A percentile compares a stretch with the other conserved stretches of the same genome.
Evolutionary conservation across 1,140 invertebrate species (phyloP).

Genomic region (Antheraea mylitta): DNA sequence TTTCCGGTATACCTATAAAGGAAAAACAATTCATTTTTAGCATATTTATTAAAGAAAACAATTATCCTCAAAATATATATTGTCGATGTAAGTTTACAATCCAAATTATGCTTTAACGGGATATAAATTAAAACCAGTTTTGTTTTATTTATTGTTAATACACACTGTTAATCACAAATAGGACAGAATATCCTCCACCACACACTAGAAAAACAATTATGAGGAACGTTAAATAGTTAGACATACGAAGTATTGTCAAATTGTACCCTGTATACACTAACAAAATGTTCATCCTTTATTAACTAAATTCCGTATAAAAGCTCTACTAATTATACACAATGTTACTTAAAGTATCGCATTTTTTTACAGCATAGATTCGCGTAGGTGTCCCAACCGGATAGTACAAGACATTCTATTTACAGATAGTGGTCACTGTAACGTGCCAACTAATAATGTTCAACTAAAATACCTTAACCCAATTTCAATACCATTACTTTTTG

Average conservation of each 20-base stretch:
- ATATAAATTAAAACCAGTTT: neutral
- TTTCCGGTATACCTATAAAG: constrained; percentile 65
- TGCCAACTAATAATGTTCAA: constrained; percentile 55
- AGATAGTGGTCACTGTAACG: constrained; percentile 49
- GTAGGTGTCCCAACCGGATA: constrained; percentile 25
- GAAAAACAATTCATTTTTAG: constrained; percentile 17
- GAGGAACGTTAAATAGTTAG: neutral
- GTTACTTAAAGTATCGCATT: neutral
- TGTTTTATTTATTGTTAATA: neutral
- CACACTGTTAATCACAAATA: neutral
- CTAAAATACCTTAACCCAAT: constrained; percentile 52
- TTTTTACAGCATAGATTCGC: constrained; percentile 6
- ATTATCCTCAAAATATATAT: neutral
- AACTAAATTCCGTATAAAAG: neutral
- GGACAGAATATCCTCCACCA: neutral
- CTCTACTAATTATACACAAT: neutral
- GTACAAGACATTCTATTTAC: constrained; percentile 47
- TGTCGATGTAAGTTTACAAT: neutral
- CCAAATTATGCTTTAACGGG: neutral
- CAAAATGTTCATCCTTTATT: too few relatives aligned
- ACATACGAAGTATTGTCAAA: neutral
- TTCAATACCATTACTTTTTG: constrained; percentile 21
- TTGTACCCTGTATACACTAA: too few relatives aligned
- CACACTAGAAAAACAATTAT: neutral
- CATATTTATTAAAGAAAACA: neutral